phyloP scores from a whole-genome alignment of 2,113 vertebrate genomes.

The Percina caprodes region DNA sequence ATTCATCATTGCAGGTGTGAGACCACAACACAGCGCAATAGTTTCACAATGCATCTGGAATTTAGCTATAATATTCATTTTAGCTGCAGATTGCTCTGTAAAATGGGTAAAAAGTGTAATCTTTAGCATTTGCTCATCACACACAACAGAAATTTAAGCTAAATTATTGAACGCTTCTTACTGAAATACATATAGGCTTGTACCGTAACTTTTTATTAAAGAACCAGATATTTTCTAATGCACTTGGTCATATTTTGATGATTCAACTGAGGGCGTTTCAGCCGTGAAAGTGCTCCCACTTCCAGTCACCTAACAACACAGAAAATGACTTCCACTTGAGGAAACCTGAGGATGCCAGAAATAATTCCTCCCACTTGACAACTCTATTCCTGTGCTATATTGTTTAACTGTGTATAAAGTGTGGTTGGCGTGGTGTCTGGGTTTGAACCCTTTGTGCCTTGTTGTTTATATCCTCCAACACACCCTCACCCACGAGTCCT shows the following conservation, averaged over 20 bases:
- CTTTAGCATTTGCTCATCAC: background rate
- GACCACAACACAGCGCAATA: background rate
- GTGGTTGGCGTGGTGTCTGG: slow-evolving; percentile 11
- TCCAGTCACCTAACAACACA: background rate
- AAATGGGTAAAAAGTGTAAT: background rate
- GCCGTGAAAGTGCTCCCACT: background rate
- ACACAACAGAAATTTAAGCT: background rate
- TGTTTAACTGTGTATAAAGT: slow-evolving; percentile 9
- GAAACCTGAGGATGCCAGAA: background rate
- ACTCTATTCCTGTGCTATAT: slow-evolving; percentile 14
- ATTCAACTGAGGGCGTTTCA: slow-evolving; percentile 17
- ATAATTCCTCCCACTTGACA: slow-evolving; percentile 42
- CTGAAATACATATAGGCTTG: background rate
- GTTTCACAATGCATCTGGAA: background rate
- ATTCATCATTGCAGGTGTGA: background rate
- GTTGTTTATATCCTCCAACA: slow-evolving; percentile 27
- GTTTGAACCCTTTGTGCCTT: slow-evolving; percentile 24
- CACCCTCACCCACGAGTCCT: slow-evolving; percentile 9
- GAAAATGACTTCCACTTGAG: slow-evolving; percentile 32
- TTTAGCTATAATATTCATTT: background rate
- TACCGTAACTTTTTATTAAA: background rate
- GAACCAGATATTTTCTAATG: background rate
- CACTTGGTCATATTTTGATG: slow-evolving; percentile 6
- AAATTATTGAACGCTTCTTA: background rate
- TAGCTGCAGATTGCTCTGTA: background rate